Evolutionary conservation across 2,797 vertebrate species (phyloP), one percentile per base, ranked within the genome.

Genomic region (Paedocypris micromegethes): DNA sequence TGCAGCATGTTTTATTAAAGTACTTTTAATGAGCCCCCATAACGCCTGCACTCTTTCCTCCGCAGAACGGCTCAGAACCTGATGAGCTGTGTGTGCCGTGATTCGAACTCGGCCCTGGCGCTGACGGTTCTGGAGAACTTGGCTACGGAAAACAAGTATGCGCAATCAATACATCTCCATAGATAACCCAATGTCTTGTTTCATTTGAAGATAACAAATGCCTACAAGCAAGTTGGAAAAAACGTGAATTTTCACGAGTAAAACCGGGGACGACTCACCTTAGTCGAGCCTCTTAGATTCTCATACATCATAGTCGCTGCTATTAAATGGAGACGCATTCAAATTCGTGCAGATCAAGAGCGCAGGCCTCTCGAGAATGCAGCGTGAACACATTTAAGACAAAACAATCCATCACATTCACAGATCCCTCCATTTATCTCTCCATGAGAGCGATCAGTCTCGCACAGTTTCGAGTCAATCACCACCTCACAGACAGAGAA

Each of bases 21-120:
- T 56, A 5, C 6, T 55, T 58, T 49, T 53, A 49, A 68, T 67
- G 64, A 66, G 60, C 47, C 50, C 38, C 6, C 49, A 38, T 72
- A 68, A 46, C 40, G 39, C 54, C 58, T 64, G 9, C 9, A 3
- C 39, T 53, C 47, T 59, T 42, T 73, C 9, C 56, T 80, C 47
- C 78, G 65, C 88, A 98, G 94, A 73, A 89, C 93, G 81, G 78
- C 87, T 70, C 87, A 83, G 81, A 83, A 82, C 66, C 79, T 97
- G 80, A 77, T 93, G 79, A 78, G 1, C 0, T 91, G 86, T 72
- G 53, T 92, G 61, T 81, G 70, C 57, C 76, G 70, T 74, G 75
- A 78, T 52, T 80, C 83, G 59, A 77, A 69, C 75, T 86, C 78
- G 75, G 84, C 43, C 47, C 60, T n/a, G 2, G 91, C 89, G 1